Evolutionary conservation across 2,888 invertebrate genomes (phyloP).

Genomic region (Clostera curtula): DNA sequence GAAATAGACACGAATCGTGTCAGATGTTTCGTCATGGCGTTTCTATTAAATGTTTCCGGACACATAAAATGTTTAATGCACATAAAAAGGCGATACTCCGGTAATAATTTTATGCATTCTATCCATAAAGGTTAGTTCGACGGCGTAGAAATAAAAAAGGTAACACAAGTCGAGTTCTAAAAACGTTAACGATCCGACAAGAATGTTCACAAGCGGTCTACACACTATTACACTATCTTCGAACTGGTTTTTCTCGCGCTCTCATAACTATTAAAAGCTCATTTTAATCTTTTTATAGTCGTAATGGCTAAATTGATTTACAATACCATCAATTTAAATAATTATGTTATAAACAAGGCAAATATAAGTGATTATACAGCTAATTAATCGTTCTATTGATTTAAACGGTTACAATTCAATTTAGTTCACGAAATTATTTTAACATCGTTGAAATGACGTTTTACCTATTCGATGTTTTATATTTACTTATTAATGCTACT

Average conservation of each 20-base stretch:
- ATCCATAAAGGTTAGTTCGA: constrained; percentile 41
- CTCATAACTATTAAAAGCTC: constrained; percentile 38
- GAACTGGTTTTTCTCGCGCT: constrained; percentile 40
- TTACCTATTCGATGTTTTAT: too few species aligned
- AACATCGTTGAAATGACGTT: too few species aligned
- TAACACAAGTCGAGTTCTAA: constrained; percentile 52
- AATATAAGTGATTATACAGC: too few species aligned
- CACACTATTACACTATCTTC: constrained; percentile 34
- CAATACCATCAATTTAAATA: constrained; percentile 1
- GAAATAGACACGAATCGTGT: too few species aligned
- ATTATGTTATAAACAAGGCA: not conserved
- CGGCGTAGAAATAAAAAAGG: constrained; percentile 48
- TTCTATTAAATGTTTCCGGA: not conserved
- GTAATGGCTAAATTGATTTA: constrained; percentile 46
- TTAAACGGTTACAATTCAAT: too few species aligned
- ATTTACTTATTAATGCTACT: too few species aligned
- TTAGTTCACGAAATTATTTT: too few species aligned
- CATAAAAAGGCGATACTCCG: constrained; percentile 19
- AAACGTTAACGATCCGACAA: constrained; percentile 52
- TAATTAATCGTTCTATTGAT: too few species aligned
- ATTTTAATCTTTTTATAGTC: constrained; percentile 44
- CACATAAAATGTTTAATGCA: constrained; percentile 6
- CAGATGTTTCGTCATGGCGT: too few species aligned
- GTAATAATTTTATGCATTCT: constrained; percentile 33
- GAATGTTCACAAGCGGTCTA: constrained; percentile 51